These are phyloP conservation scores for Poecilia latipinna DNA, from an alignment of 2,113 vertebrate genomes.

Conservation along the genomic window DNA sequence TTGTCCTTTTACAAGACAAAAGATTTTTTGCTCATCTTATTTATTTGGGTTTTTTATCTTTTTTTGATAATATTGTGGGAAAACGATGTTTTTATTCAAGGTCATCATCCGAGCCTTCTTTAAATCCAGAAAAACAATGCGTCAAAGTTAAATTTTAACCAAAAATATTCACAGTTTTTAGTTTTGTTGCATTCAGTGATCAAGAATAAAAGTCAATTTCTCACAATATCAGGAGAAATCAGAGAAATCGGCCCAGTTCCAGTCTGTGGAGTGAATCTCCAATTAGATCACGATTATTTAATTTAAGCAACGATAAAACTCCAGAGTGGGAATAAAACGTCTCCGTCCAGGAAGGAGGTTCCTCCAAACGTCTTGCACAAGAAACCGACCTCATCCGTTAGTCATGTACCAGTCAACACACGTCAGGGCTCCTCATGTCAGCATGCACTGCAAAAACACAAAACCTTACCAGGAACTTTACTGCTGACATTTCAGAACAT, in stretches of 20 bases:
- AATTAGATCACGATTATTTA: too few relatives aligned
- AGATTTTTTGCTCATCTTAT: too few relatives aligned
- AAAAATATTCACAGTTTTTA: not conserved
- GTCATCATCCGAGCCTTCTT: too few relatives aligned
- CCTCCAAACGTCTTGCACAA: slow-evolving; percentile 22
- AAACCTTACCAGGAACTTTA: too few relatives aligned
- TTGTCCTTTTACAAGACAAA: too few relatives aligned
- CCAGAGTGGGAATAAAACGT: slow-evolving; percentile 15
- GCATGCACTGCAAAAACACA: too few relatives aligned
- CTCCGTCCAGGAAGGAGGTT: slow-evolving; percentile 5
- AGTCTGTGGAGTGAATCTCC: not conserved
- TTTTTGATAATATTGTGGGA: too few relatives aligned
- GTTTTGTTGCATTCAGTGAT: not conserved
- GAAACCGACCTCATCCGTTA: slow-evolving; percentile 21
- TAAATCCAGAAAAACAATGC: too few relatives aligned
- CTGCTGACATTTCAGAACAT: too few relatives aligned
- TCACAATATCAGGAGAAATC: not conserved
- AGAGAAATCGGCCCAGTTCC: not conserved
- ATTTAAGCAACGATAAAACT: not conserved
- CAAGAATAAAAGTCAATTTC: not conserved
- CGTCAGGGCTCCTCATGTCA: slow-evolving; percentile 7
- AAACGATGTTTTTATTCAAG: too few relatives aligned
- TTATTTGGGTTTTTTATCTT: too few relatives aligned
- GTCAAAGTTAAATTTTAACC: not conserved
- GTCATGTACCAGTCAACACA: slow-evolving; percentile 33